These are phyloP conservation scores for Atta colombica DNA, from an alignment of 1,140 invertebrate genomes.

Conservation along the genomic window DNA sequence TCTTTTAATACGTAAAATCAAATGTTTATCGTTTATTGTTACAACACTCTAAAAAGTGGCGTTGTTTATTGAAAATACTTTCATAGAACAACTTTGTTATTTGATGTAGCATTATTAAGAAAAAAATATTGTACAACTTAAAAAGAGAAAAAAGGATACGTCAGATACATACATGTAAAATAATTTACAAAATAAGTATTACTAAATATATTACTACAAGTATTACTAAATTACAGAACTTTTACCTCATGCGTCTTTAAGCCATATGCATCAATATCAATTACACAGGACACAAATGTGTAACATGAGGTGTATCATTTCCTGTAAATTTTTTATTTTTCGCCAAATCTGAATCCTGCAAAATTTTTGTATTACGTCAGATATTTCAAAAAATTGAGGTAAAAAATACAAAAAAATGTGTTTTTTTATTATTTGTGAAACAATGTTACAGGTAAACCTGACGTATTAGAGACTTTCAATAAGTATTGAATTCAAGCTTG, in stretches of 20 bases:
- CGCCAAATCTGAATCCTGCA: not conserved
- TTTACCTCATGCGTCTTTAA: constrained; percentile 32
- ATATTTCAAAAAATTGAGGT: not conserved
- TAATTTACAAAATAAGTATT: constrained; percentile 33
- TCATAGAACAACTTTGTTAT: constrained; percentile 24
- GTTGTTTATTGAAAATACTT: constrained; percentile 38
- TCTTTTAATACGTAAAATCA: constrained; percentile 25
- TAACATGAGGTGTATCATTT: not conserved
- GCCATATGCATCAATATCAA: constrained; percentile 30
- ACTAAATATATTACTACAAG: constrained; percentile 12
- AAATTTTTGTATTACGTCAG: not conserved
- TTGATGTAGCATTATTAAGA: constrained; percentile 7
- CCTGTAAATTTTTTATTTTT: not conserved
- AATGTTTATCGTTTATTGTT: constrained; percentile 17
- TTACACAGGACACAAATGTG: not conserved
- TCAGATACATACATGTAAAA: constrained; percentile 14
- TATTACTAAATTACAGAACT: constrained; percentile 10
- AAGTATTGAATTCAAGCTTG: not conserved
- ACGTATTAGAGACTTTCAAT: not conserved
- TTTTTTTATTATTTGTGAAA: not conserved
- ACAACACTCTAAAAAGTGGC: not conserved
- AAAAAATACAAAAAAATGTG: not conserved
- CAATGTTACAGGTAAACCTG: too few relatives aligned
- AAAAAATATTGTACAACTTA: constrained; percentile 13
- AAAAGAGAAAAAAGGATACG: not conserved